phyloP scores from a whole-genome alignment of 1,140 invertebrate genomes.

The Ctenoplectra terminalis region DNA sequence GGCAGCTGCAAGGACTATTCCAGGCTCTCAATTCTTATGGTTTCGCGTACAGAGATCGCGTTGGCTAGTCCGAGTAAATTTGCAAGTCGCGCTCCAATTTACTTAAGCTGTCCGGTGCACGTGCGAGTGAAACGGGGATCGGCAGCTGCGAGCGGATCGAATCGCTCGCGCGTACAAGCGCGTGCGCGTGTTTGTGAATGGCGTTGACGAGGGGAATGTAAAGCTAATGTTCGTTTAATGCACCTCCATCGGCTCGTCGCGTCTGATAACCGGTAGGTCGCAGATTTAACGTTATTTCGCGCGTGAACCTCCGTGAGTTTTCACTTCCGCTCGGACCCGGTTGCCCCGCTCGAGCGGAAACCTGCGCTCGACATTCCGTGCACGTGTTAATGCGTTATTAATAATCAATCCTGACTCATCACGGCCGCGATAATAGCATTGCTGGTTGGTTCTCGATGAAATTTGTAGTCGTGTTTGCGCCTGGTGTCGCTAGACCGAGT shows the following conservation, averaged over 20 bases:
- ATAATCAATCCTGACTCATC: slow-evolving; percentile 35
- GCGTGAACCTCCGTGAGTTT: not conserved
- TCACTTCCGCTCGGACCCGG: slow-evolving; percentile 15
- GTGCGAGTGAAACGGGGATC: slow-evolving; percentile 43
- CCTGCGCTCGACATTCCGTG: not conserved
- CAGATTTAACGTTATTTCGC: slow-evolving; percentile 31
- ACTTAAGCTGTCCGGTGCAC: slow-evolving; percentile 51
- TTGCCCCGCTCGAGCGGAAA: slow-evolving; percentile 1
- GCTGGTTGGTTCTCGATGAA: slow-evolving; percentile 12
- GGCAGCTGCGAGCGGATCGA: slow-evolving; percentile 50
- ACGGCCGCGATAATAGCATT: slow-evolving; percentile 20
- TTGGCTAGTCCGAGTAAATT: slow-evolving; percentile 38
- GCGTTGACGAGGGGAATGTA: not conserved
- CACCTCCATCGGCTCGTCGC: slow-evolving; percentile 23
- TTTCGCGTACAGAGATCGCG: slow-evolving; percentile 29
- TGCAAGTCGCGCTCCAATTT: slow-evolving; percentile 59
- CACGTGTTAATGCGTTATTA: slow-evolving; percentile 43
- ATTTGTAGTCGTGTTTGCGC: slow-evolving; percentile 15
- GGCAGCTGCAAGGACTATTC: slow-evolving; percentile 19
- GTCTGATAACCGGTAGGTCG: slow-evolving; percentile 32
- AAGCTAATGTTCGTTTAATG: slow-evolving; percentile 59
- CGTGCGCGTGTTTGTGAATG: slow-evolving; percentile 2
- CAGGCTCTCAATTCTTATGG: not conserved
- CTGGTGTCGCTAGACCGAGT: not conserved
- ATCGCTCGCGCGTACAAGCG: slow-evolving; percentile 33